phyloP scores from a whole-genome alignment of 2,797 vertebrate genomes.

The Bovichtus variegatus region DNA sequence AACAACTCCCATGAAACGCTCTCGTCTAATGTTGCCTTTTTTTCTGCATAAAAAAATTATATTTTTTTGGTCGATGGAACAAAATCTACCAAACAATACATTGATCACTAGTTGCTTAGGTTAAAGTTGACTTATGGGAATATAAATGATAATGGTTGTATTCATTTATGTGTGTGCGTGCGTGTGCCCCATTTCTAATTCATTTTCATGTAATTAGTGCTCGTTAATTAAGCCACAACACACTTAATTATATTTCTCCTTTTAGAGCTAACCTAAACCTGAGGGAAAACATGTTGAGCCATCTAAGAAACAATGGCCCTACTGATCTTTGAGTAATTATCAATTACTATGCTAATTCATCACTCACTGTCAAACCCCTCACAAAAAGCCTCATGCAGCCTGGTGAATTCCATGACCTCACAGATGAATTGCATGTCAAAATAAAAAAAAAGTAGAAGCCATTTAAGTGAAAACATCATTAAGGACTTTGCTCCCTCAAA shows the following conservation, averaged over 20 bases:
- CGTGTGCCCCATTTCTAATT: constrained; percentile 49
- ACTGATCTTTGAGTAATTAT: constrained; percentile 84
- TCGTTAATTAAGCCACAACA: constrained; percentile 84
- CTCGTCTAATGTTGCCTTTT: not conserved
- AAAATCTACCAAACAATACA: not conserved
- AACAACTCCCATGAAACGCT: not conserved
- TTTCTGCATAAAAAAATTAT: not conserved
- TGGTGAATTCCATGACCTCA: constrained; percentile 43
- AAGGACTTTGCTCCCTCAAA: constrained; percentile 18
- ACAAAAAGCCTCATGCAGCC: constrained; percentile 49
- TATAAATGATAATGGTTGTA: constrained; percentile 25
- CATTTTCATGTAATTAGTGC: constrained; percentile 75
- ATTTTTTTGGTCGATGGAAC: not conserved
- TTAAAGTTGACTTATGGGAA: constrained; percentile 34
- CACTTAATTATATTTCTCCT: constrained; percentile 81
- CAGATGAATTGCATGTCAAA: constrained; percentile 57
- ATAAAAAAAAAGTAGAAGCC: not conserved
- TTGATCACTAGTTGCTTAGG: not conserved
- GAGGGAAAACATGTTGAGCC: constrained; percentile 81
- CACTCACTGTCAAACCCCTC: constrained; percentile 71
- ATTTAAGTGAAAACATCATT: constrained; percentile 14
- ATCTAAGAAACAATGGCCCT: constrained; percentile 79
- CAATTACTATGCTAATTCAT: constrained; percentile 83
- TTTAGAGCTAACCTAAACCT: constrained; percentile 83
- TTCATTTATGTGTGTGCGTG: not conserved